A percentile compares a stretch with the other conserved stretches of the same genome.
Evolutionary conservation across 2,797 vertebrate species (phyloP).

Genomic region (Diceros bicornis): DNA sequence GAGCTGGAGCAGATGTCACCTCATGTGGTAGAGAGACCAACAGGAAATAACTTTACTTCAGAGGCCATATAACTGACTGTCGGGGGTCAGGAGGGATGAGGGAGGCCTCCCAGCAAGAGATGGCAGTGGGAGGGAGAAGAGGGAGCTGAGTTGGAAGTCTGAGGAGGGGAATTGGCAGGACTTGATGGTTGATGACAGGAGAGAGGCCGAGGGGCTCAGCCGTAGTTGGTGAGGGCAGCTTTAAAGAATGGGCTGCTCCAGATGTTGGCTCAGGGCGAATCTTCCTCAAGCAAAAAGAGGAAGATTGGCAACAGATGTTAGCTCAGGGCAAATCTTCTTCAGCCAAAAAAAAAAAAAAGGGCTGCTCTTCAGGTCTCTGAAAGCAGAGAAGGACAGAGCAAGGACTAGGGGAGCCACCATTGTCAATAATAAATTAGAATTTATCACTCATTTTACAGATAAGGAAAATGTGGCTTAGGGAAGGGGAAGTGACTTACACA

Average conservation of each 20-base stretch:
- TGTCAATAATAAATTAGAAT: neutral
- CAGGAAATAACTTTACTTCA: neutral
- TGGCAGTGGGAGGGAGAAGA: neutral
- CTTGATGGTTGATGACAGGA: neutral
- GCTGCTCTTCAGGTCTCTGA: neutral
- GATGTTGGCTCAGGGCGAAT: too few relatives aligned
- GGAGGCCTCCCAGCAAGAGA: neutral
- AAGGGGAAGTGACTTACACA: neutral
- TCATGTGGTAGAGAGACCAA: neutral
- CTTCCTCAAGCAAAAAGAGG: too few relatives aligned
- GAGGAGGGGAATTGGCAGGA: neutral
- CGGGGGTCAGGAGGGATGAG: neutral
- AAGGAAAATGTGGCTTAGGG: neutral
- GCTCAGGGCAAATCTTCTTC: too few relatives aligned
- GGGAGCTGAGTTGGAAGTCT: neutral
- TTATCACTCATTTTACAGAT: neutral
- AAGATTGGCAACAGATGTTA: too few relatives aligned
- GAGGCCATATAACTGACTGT: neutral
- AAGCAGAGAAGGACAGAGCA: neutral
- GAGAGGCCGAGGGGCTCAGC: neutral
- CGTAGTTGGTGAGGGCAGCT: neutral
- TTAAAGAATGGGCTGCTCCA: neutral
- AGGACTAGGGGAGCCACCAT: neutral
- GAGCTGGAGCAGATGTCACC: neutral
- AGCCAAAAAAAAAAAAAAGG: neutral